Evolutionary conservation across 1,140 invertebrate genomes (phyloP), one percentile per base, ranked within the genome.

Genomic region (Dreissena polymorpha): DNA sequence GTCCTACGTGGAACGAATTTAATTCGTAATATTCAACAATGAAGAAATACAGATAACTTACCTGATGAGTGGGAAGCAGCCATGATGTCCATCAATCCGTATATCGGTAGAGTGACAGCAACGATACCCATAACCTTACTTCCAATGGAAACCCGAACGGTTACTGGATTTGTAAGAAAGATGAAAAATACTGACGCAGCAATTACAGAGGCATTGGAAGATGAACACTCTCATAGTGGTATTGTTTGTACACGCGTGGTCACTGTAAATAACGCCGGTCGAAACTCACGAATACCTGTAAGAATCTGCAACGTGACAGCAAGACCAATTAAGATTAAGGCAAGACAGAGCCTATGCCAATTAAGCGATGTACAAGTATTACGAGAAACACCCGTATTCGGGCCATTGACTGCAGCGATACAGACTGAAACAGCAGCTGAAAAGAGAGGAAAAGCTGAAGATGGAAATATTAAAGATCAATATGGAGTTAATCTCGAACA

Each of bases 291-390:
- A 29, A 23, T 75, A 13, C 72, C 72, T 14, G 57, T 75, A 10
- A 75, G 64, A 63, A 53, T 72, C 49, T 72, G 70, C 50, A 72
- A 72, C 25, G 23, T 72, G 10, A 53, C 70, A 13, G 70, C 72
- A 18, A 60, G 49, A 75, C 72, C 53, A 55, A 64, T 75, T n/a
- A 13, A 16, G 12, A 25, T 63, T 18, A 60, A 25, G 49, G 71
- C 53, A 10, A 64, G 64, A 49, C 13, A 14, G n/a, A 21, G 39
- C 23, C 13, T 75, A 27, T 75, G 72, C 29, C 21, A 75, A 53
- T 63, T 75, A 16, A 55, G 64, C 6, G 21, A 75, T 18, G 72
- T 75, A 0, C 25, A 75, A 16, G 39, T 75, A 10, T 12, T 75
- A 10, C 8, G 57, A 16, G 23, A 72, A 53, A 39, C 39, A 13